phyloP scores from a whole-genome alignment of 2,113 vertebrate genomes.

The Leuciscus idus region DNA sequence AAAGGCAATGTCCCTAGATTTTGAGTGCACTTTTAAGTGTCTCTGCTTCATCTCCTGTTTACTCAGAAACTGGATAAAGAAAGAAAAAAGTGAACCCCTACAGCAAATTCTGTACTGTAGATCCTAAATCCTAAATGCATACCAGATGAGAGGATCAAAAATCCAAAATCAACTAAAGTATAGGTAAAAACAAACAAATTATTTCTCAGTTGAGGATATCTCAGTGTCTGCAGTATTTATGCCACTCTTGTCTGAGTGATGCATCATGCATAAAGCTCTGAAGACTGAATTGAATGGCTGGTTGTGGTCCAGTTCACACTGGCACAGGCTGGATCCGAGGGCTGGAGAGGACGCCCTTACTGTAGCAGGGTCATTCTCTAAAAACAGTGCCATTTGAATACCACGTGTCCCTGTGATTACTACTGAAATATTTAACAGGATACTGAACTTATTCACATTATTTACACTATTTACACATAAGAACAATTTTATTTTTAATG shows the following conservation, averaged over 20 bases:
- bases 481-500: not conserved
- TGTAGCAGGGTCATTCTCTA: conserved; percentile 18
- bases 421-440: not conserved
- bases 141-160: not conserved
- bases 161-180: not conserved
- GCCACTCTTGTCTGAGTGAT: not conserved
- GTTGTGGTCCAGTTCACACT: conserved; percentile 20
- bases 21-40: conserved; percentile 49
- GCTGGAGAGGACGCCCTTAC: not conserved
- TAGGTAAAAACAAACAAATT: not conserved
- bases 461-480: not conserved
- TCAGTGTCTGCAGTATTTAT: not conserved
- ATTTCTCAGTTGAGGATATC: not conserved
- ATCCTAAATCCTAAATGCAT: not conserved
- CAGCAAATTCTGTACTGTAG: not conserved
- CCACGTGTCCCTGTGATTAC: not conserved
- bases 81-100: not conserved
- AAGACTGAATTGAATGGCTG: conserved; percentile 1
- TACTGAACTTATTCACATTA: not conserved
- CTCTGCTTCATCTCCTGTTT: conserved; percentile 40
- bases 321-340: not conserved
- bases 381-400: conserved; percentile 9
- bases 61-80: not conserved
- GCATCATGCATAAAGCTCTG: conserved; percentile 18
- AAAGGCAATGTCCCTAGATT: conserved; percentile 60